Evolutionary conservation across 2,113 vertebrate genomes (phyloP).

Genomic region (Dasyurus viverrinus): DNA sequence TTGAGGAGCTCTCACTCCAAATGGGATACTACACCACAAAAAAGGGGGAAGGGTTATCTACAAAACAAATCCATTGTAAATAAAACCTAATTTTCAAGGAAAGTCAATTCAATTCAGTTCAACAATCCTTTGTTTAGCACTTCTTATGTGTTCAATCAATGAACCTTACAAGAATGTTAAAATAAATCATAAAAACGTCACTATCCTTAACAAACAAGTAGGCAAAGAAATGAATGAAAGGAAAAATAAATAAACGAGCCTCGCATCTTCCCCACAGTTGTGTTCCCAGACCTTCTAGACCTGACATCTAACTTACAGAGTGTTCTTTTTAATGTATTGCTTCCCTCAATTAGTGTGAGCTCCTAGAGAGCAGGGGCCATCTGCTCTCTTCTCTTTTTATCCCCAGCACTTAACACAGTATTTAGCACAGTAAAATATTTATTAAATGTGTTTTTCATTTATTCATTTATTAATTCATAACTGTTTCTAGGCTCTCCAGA

Average conservation of each 20-base stretch:
- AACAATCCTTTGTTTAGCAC: background rate
- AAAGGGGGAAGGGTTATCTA: background rate
- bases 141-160: background rate
- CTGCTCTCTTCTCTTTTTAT: background rate
- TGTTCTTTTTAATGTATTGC: background rate
- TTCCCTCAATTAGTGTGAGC: background rate
- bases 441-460: background rate
- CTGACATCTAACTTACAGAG: background rate
- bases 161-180: background rate
- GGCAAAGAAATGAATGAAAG: background rate
- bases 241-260: background rate
- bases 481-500: background rate
- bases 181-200: background rate
- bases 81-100: background rate
- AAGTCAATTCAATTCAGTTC: background rate
- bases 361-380: background rate
- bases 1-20: background rate
- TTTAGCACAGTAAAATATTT: background rate
- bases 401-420: background rate
- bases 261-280: background rate
- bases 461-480: background rate
- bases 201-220: background rate
- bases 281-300: background rate
- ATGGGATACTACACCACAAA: background rate
- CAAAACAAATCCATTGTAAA: background rate